Conservation (phyloP, 2,113 vertebrate species). For the Indri indri region DNA sequence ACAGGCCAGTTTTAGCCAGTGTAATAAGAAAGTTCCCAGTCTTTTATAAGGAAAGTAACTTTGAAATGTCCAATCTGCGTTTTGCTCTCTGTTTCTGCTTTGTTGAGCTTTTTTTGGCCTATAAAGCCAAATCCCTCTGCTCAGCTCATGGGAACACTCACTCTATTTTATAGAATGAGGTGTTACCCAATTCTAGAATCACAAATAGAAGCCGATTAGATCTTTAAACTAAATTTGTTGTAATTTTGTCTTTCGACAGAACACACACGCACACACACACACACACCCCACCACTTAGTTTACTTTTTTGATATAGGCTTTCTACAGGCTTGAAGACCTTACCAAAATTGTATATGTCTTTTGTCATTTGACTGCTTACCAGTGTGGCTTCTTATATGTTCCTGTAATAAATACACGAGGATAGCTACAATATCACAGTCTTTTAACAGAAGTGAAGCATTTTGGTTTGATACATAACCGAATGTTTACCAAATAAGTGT, state of each 20-base stretch:
- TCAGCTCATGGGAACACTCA: neutral
- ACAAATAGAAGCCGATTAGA: neutral
- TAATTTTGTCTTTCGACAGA: neutral
- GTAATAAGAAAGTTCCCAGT: neutral
- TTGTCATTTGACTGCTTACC: neutral
- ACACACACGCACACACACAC: neutral
- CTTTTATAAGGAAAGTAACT: neutral
- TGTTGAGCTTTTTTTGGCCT: neutral
- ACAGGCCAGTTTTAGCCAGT: neutral
- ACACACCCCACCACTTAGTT: neutral
- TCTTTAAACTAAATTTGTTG: neutral
- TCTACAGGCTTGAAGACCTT: neutral
- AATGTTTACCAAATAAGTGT: neutral
- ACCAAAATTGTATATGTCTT: neutral
- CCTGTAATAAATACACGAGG: neutral
- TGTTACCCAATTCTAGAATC: neutral
- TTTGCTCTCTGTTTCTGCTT: neutral
- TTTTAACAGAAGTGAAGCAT: neutral
- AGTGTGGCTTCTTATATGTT: neutral
- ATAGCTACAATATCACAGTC: neutral
- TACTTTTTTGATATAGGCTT: neutral
- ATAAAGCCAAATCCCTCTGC: neutral
- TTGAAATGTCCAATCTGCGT: neutral
- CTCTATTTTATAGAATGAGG: neutral
- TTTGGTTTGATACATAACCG: constrained; percentile 10